Percentiles rank a stretch among this genome's conserved stretches.
phyloP scores from a whole-genome alignment of 2,888 invertebrate species.

The Diplazon laetatorius region DNA sequence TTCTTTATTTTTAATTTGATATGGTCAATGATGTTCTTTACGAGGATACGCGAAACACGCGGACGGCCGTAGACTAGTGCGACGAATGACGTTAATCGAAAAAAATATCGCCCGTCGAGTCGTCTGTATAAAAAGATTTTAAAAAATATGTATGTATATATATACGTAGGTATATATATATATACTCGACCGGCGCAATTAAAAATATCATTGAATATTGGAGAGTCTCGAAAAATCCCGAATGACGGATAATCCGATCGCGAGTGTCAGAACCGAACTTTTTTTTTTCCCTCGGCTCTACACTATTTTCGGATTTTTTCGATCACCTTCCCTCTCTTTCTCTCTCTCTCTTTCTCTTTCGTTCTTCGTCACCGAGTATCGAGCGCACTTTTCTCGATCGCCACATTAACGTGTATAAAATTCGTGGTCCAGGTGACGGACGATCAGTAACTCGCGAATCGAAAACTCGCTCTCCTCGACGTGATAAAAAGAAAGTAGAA shows the following conservation, averaged over 20 bases:
- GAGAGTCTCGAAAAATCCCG: background rate
- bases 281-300: too few relatives aligned
- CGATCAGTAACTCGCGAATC: conserved; percentile 8
- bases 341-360: conserved; percentile 1
- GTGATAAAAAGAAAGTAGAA: too few relatives aligned
- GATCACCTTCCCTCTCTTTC: background rate
- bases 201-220: conserved; percentile 2
- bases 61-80: too few relatives aligned
- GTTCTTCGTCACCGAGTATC: background rate
- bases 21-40: background rate
- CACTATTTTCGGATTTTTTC: background rate
- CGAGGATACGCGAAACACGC: background rate
- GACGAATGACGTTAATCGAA: too few relatives aligned
- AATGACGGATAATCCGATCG: conserved; percentile 1
- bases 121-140: too few relatives aligned
- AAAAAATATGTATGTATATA: too few relatives aligned
- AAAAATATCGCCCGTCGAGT: too few relatives aligned
- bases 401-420: conserved; percentile 9
- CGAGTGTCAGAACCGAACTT: background rate
- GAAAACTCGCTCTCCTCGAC: conserved; percentile 12
- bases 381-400: conserved; percentile 43
- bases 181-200: background rate
- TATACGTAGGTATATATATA: too few relatives aligned
- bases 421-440: background rate
- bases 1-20: too few relatives aligned